Base-by-base conservation (phyloP, 2,888 invertebrate species). In the Orthosia gracilis region DNA sequence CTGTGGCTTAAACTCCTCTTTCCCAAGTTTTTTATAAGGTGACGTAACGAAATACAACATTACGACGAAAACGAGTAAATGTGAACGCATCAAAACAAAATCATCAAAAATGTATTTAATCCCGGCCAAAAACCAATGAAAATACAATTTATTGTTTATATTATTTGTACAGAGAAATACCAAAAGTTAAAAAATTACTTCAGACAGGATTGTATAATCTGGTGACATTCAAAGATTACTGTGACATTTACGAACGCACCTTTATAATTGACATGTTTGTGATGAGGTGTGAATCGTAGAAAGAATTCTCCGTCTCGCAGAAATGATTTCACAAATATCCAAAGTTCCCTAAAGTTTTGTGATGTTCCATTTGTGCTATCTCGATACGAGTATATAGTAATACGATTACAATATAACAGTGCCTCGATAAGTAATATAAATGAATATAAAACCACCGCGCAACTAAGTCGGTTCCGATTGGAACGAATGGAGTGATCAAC, bases 241-340 rank as follows among this genome's bases (percentile, higher is more conserved):
- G 67, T 72, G 63, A 76, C 68, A 82, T 69, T 70, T 79, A 69
- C 85, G 94, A 94, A 94, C 93, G 94, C 92, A 90, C 73, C 89
- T 80, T 84, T 88, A 76, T 86, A 90, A 89, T 92, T 95, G 94
- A 95, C 96, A 96, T 96, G 96, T 96, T 96, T 96, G 96, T 96
- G 96, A 96, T 96, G 96, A 95, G 96, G 95, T 96, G 96, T 96
- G 95, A 95, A 93, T 93, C 92, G 93, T 93, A 90, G 84, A 85
- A 89, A 85, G 92, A 94, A 94, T 92, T 94, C 90, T 89, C 91
- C 87, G 90, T 93, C 89, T 93, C 88, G 88, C 85, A 92, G 92
- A 94, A 95, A 95, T 95, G 94, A 92, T 92, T 94, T 94, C 89
- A 88, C 84, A 80, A 90, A 93, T 93, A 92, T 92, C 91, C 84